Percentiles rank a stretch among this genome's conserved stretches.
Evolutionary conservation across 2,113 vertebrate genomes (phyloP).

Genomic region (Gnathonemus echidnorhynchus): DNA sequence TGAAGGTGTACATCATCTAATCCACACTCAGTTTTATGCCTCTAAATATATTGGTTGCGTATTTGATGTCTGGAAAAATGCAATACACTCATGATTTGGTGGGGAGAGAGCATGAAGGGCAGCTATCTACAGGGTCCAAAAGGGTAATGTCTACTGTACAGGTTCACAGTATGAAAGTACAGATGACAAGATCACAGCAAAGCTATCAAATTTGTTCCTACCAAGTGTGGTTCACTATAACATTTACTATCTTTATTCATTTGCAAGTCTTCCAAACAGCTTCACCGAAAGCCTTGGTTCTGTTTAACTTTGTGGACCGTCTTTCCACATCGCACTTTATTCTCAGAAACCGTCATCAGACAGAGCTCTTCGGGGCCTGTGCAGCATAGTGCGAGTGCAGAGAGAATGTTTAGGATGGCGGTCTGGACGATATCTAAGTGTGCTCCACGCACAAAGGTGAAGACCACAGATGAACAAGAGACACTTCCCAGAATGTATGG

Average conservation of each 20-base stretch:
- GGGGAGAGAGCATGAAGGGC: not conserved
- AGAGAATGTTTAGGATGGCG: constrained; percentile 45
- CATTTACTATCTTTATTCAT: not conserved
- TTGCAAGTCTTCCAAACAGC: not conserved
- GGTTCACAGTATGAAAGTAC: not conserved
- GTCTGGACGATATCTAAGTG: constrained; percentile 23
- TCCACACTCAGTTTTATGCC: not conserved
- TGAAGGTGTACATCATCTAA: not conserved
- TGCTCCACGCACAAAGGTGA: constrained; percentile 25
- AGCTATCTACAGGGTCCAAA: not conserved
- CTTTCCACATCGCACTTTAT: not conserved
- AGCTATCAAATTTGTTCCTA: not conserved
- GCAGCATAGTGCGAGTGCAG: not conserved
- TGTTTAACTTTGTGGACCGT: not conserved
- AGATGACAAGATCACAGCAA: not conserved
- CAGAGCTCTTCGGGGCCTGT: not conserved
- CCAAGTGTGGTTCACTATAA: not conserved
- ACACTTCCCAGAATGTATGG: constrained; percentile 19
- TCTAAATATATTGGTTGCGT: not conserved
- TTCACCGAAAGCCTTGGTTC: not conserved
- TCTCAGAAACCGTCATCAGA: not conserved
- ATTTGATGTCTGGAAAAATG: not conserved
- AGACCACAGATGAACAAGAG: constrained; percentile 39
- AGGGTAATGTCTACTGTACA: not conserved
- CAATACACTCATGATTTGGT: not conserved